These are phyloP conservation scores for Dasypolia templi DNA, from an alignment of 2,888 invertebrate genomes.

Conservation along the genomic window DNA sequence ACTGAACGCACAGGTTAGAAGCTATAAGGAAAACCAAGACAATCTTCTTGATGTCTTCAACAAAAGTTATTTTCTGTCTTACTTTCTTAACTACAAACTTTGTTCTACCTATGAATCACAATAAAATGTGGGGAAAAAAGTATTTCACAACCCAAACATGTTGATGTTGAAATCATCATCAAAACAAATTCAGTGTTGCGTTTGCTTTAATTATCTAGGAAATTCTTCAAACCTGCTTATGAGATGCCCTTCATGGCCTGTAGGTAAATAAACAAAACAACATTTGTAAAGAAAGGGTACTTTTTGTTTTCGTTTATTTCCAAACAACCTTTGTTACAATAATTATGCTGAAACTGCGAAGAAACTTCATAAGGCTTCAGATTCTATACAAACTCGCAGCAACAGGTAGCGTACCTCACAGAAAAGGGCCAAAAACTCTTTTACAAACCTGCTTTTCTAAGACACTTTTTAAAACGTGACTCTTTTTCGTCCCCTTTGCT, in stretches of 20 bases:
- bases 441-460: neutral
- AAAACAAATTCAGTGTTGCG: too few species aligned
- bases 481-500: neutral
- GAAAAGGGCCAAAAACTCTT: neutral
- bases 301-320: conserved; percentile 1
- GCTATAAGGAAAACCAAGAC: neutral
- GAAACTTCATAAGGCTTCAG: conserved; percentile 22
- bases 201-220: too few species aligned
- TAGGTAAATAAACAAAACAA: too few species aligned
- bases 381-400: conserved; percentile 4
- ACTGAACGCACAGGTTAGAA: neutral
- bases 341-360: neutral
- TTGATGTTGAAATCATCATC: too few species aligned
- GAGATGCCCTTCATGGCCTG: too few species aligned
- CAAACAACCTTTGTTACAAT: neutral
- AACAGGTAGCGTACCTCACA: conserved; percentile 31
- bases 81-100: too few species aligned
- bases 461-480: neutral
- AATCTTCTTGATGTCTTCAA: neutral
- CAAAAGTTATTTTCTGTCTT: neutral
- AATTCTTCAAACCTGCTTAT: too few species aligned
- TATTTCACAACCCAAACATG: too few species aligned
- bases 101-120: too few species aligned
- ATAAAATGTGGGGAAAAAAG: too few species aligned
- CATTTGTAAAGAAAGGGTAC: too few species aligned